Base-by-base conservation (phyloP, 2,888 invertebrate species). In the Arrhopalites spinosus region DNA sequence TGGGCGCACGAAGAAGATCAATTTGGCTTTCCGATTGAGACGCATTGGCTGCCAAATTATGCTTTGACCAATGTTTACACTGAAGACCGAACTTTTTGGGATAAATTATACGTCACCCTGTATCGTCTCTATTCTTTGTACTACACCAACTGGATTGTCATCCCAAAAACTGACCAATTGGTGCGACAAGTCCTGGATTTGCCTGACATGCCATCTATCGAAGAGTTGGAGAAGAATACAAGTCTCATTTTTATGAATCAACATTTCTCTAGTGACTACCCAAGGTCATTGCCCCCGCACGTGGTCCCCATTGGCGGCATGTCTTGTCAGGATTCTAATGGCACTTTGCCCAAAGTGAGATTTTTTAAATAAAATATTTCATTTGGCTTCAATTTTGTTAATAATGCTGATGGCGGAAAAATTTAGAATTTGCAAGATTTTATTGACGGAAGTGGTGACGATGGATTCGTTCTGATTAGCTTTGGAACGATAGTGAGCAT, bases 271-370 rank as follows among this genome's bases (percentile, higher is more conserved):
- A 90, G 93, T n/a, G 90, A 92, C 0, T 93, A 93, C 84, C 90
- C 93, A 0, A 88, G 92, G 50, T 91, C 93, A 0, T 90, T 91
- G 83, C 86, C 93, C 81, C 92, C 93, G 0, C 92, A 93, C 84
- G 92, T 93, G 0, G 92, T 93, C 13, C 93, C 93, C 85, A 91
- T 93, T 3, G 93, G 93, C 2, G 93, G 93, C 83, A 92, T 94
- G 75, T n/a, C 29, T n/a, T 61, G 61, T 61, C 15, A 29, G 13
- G 27, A 13, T 61, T 27, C 23, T 13, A 11, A 27, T 17, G 23
- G 30, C 13, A 27, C 27, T 11, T 15, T 27, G 17, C 30, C 5
- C 30, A 25, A 29, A 1, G 23, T 61, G n/a, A n/a, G n/a, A n/a
- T 29, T 61, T 13, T 61, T 27, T 5, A 2, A 20, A n/a, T 50